Conservation (phyloP, 2,797 vertebrate genomes). For the Arctocebus calabarensis region DNA sequence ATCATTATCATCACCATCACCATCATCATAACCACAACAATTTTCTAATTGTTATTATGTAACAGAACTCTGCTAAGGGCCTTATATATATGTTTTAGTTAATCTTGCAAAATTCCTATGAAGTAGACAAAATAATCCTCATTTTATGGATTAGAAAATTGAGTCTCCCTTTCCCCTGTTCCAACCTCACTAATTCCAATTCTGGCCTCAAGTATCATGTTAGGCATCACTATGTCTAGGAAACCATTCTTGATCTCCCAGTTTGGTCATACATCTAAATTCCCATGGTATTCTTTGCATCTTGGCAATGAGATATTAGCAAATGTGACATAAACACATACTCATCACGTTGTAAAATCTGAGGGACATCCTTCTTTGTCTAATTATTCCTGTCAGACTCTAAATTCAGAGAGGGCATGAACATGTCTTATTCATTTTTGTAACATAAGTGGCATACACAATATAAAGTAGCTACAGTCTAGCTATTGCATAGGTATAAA, state of each 20-base stretch:
- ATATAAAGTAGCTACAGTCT: neutral
- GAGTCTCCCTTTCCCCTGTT: neutral
- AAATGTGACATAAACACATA: neutral
- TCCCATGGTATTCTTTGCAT: neutral
- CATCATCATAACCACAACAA: neutral
- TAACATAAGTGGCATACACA: neutral
- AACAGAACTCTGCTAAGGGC: neutral
- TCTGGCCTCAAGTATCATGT: neutral
- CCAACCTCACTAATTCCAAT: neutral
- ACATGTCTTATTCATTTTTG: neutral
- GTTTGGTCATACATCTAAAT: neutral
- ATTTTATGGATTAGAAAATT: neutral
- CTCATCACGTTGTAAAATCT: neutral
- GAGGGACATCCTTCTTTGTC: neutral
- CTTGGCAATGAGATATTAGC: neutral
- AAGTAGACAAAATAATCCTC: neutral
- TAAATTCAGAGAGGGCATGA: neutral
- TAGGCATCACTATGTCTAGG: neutral
- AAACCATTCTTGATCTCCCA: neutral
- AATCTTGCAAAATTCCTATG: neutral
- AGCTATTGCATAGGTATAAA: neutral
- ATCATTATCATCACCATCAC: neutral
- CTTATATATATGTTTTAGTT: neutral
- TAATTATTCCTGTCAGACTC: neutral
- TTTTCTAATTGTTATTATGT: neutral